Evolutionary conservation across 2,888 invertebrate species (phyloP), one percentile per base, ranked within the genome.

Genomic region (Microctonus aethiopoides): DNA sequence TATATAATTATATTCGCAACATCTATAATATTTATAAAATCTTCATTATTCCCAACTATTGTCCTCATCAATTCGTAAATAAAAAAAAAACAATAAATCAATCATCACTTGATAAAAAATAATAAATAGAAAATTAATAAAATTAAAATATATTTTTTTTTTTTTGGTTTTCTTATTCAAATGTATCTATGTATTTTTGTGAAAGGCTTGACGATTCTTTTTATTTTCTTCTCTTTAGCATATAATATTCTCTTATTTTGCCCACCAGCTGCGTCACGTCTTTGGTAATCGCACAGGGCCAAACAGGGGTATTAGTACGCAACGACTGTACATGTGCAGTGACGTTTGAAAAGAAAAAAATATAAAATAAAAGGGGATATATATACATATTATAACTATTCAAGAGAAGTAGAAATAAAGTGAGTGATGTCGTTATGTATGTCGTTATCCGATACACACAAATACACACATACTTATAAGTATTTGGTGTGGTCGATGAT

Each of bases 251-350:
- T 39, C 11, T 11, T 11, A 16, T 16, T 24, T 54, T 34, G n/a
- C 24, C 54, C 34, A 16, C 54, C 64, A 64, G 64, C 64, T 64
- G 64, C 54, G 54, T 64, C 64, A 64, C 64, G 64, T 64, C 36
- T 36, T 26, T 20, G 20, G 34, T 51, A 39, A 39, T 39, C 39
- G 39, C 39, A 39, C 39, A n/a, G 13, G 39, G 39, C 39, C 39
- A 39, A 39, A 39, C 39, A 39, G 39, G 13, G 13, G n/a, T 39
- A 39, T 2, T 52, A 52, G 63, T 20, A 36, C 52, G 22, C 54
- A 62, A 54, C 34, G 52, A 51, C 64, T 54, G 54, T n/a, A 36
- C 36, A 36, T 36, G n/a, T n/a, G 13, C n/a, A 39, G 39, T 39
- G 39, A 39, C 39, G 39, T 9, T 39, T 39, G 39, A 39, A 32